These are phyloP conservation scores for Chlorodrepanis virens DNA, from an alignment of 2,113 vertebrate genomes.

Conservation along the genomic window DNA sequence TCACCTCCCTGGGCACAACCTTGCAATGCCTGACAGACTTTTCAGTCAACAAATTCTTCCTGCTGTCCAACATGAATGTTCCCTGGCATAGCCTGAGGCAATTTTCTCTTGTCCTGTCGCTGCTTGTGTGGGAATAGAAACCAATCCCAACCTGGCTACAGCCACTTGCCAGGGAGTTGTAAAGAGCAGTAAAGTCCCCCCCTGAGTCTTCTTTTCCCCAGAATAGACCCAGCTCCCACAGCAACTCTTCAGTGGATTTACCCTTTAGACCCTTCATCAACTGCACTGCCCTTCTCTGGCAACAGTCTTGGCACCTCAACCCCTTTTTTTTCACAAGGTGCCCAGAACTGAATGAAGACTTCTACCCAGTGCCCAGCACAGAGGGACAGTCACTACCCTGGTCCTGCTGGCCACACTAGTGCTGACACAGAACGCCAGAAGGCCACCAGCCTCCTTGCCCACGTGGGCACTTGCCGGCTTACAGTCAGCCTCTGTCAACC, in stretches of 20 bases:
- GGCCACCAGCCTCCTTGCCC: accelerated
- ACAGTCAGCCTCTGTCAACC: accelerated
- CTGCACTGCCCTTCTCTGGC: background rate
- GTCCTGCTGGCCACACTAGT: background rate
- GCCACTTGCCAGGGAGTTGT: background rate
- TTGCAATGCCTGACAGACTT: background rate
- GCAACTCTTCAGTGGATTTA: background rate
- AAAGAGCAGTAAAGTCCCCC: background rate
- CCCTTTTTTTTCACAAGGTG: background rate
- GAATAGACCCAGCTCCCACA: background rate
- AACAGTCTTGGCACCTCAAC: accelerated
- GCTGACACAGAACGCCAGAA: background rate
- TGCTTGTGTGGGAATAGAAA: background rate
- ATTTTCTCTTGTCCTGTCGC: accelerated
- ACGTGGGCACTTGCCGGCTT: accelerated
- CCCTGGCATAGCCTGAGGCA: background rate
- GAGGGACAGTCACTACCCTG: accelerated
- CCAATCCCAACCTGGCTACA: background rate
- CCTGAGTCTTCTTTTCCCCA: background rate
- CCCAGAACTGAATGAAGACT: background rate
- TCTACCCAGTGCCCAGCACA: background rate
- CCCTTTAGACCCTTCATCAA: background rate
- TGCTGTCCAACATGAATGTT: background rate
- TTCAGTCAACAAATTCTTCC: background rate
- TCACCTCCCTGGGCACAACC: background rate